Conservation (phyloP, 2,888 invertebrate species). For the Caenorhabditis sinica region DNA sequence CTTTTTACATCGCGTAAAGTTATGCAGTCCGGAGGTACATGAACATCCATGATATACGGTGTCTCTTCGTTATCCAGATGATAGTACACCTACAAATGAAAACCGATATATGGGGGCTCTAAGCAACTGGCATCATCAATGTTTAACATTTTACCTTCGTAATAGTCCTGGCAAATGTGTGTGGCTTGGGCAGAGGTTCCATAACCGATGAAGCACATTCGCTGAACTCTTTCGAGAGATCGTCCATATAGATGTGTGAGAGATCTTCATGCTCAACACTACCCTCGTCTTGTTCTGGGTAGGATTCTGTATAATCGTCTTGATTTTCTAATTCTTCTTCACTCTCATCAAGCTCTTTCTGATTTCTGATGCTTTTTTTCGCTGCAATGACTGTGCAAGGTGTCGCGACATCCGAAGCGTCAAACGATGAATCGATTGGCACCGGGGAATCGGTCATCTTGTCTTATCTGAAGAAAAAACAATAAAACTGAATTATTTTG, state of each 20-base stretch:
- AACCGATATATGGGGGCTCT: not conserved
- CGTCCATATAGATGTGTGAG: slow-evolving; percentile 40
- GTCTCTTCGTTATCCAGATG: slow-evolving; percentile 99
- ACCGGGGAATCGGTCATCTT: slow-evolving; percentile 56
- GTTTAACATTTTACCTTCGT: slow-evolving; percentile 50
- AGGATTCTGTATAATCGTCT: slow-evolving; percentile 24
- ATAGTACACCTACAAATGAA: slow-evolving; percentile 87
- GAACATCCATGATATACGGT: slow-evolving; percentile 98
- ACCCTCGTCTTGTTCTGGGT: slow-evolving; percentile 2
- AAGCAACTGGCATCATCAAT: too few species aligned
- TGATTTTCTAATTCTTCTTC: slow-evolving; percentile 23
- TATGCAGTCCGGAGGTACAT: slow-evolving; percentile 91
- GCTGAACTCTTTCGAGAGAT: slow-evolving; percentile 50
- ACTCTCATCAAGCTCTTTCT: slow-evolving; percentile 5
- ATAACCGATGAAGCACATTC: slow-evolving; percentile 40
- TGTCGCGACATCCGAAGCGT: slow-evolving; percentile 61
- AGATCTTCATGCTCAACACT: slow-evolving; percentile 2
- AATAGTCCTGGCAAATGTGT: slow-evolving; percentile 46
- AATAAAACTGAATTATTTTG: not conserved
- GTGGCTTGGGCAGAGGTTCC: slow-evolving; percentile 33
- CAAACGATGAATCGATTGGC: slow-evolving; percentile 58
- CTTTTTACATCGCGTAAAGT: slow-evolving; percentile 98
- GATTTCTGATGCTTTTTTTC: slow-evolving; percentile 16
- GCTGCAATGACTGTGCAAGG: slow-evolving; percentile 59
- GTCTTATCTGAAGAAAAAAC: slow-evolving; percentile 33